These are phyloP conservation scores for Lasioglossum lativentre DNA, from an alignment of 2,888 invertebrate species.

Conservation along the genomic window DNA sequence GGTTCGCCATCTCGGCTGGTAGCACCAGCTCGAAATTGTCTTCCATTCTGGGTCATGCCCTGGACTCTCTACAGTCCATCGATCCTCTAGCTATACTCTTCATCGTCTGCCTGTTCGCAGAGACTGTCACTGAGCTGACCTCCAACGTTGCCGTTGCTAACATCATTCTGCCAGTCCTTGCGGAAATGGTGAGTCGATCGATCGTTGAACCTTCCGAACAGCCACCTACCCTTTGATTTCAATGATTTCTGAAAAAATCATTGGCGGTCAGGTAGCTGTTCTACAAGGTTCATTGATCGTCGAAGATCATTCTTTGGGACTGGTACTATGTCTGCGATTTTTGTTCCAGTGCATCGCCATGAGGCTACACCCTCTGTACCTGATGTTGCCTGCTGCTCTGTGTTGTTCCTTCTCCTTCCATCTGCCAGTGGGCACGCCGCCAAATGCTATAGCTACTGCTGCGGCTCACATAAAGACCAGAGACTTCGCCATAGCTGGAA, in stretches of 20 bases:
- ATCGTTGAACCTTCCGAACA: neutral
- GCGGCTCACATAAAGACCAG: slow-evolving; percentile 92
- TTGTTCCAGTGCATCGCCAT: slow-evolving; percentile 89
- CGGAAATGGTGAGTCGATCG: slow-evolving; percentile 88
- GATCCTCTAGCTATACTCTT: slow-evolving; percentile 89
- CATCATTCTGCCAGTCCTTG: slow-evolving; percentile 93
- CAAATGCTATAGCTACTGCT: slow-evolving; percentile 96
- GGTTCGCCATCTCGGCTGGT: slow-evolving; percentile 95
- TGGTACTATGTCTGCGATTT: neutral
- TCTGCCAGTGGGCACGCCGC: slow-evolving; percentile 97
- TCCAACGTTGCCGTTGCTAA: slow-evolving; percentile 96
- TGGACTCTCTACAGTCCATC: slow-evolving; percentile 88
- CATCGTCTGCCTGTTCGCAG: slow-evolving; percentile 91
- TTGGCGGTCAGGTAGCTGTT: too few relatives aligned
- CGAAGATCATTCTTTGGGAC: too few relatives aligned
- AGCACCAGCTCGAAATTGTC: slow-evolving; percentile 93
- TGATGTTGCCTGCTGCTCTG: slow-evolving; percentile 95
- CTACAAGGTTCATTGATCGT: too few relatives aligned
- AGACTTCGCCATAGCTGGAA: slow-evolving; percentile 92
- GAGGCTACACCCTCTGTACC: slow-evolving; percentile 92
- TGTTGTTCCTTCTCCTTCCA: slow-evolving; percentile 97
- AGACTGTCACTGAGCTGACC: slow-evolving; percentile 94
- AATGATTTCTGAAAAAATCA: too few relatives aligned
- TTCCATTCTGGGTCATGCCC: slow-evolving; percentile 89
- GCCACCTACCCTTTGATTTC: neutral